Evolutionary conservation across 1,140 invertebrate genomes (phyloP), one percentile per base, ranked within the genome.

Genomic region (Acromyrmex heyeri): DNA sequence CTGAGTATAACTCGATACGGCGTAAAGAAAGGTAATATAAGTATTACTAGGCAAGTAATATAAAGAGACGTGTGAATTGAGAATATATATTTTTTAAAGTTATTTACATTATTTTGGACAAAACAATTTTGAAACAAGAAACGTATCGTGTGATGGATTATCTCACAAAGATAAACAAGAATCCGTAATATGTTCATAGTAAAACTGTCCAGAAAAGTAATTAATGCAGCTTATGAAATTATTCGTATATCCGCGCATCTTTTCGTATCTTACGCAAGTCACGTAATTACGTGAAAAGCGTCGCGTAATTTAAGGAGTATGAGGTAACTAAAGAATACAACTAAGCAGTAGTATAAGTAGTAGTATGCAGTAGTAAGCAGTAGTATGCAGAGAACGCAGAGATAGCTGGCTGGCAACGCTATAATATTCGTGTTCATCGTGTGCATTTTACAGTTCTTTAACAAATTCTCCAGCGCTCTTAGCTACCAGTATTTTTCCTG

Each of bases 11-110:
- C 64, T 27, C 18, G 16, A 27, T 48, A 67, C 24, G 21, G 67
- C 14, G 69, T 79, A 53, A 82, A n/a, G 7, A 16, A 21, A 86
- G 5, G 1, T 44, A 10, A 1, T 44, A 44, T 44, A 10, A 10
- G 2, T 8, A 44, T 34, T 34, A 34, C 30, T 34, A 34, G 38
- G 8, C 7, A 44, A 44, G 38, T 44, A 44, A 44, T 44, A 44
- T 44, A 44, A 10, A 44, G 38, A 44, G 8, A 44, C 34, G 38
- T 34, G 87, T 34, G 83, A 88, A 91, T 85, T 24, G n/a, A 1
- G n/a, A 50, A 34, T 55, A 76, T 69, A 44, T 44, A 44, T 44
- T 44, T 44, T 87, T 30, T 57, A 6, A 44, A 70, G 38, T 44
- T 44, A 44, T 44, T 12, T 16, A 50, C 21, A 30, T 21, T 34